A percentile compares a stretch with the other conserved stretches of the same genome.
phyloP scores from a whole-genome alignment of 2,113 vertebrate species.

The Pseudorhombus dupliciocellatus region DNA sequence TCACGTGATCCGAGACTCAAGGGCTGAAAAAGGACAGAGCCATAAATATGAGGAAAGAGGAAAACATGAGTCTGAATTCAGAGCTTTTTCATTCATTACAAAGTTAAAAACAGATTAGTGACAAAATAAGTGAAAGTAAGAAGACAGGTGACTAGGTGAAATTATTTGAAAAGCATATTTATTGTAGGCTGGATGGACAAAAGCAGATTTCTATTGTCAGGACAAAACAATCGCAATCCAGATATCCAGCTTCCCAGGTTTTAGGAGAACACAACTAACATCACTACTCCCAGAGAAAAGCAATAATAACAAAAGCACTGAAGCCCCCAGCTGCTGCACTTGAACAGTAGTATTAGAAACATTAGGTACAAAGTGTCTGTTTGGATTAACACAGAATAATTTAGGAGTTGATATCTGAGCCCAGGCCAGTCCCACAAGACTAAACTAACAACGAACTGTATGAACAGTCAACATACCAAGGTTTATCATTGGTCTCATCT shows the following conservation, averaged over 20 bases:
- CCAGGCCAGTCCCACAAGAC: neutral
- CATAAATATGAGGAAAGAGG: too few species aligned
- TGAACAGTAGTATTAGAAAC: neutral
- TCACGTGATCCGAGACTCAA: neutral
- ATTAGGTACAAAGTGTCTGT: neutral
- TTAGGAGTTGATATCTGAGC: neutral
- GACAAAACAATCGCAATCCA: neutral
- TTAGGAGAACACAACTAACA: neutral
- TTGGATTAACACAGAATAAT: neutral
- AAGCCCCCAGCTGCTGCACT: neutral
- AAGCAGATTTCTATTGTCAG: neutral
- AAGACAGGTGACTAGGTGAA: slow-evolving; percentile 3
- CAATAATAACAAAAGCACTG: neutral
- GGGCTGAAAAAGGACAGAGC: neutral
- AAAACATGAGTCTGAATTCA: too few species aligned
- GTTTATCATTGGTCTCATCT: neutral
- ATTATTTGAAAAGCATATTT: slow-evolving; percentile 49
- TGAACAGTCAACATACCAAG: neutral
- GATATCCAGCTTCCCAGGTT: neutral
- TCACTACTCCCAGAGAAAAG: neutral
- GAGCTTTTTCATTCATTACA: too few species aligned
- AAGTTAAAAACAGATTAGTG: neutral
- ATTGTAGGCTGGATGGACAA: slow-evolving; percentile 45
- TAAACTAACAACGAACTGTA: neutral
- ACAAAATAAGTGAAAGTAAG: slow-evolving; percentile 7